Conservation (phyloP, 2,888 invertebrate genomes). For the Rotaria magnacalcarata region DNA sequence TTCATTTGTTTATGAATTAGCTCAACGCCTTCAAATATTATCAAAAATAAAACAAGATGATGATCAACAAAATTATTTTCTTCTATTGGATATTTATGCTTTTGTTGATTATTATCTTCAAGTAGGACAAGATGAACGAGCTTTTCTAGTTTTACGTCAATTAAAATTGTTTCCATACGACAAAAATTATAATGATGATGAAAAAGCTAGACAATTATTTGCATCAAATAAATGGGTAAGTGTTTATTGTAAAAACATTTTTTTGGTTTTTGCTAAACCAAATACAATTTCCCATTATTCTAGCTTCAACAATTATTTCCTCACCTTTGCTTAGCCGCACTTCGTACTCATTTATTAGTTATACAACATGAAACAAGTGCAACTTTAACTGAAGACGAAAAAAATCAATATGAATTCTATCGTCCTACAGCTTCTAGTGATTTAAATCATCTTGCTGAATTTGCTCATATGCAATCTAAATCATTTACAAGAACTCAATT, state of each 20-base stretch:
- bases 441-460: neutral
- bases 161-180: constrained; percentile 11
- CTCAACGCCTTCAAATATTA: constrained; percentile 20
- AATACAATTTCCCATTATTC: neutral
- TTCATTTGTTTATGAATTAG: constrained; percentile 28
- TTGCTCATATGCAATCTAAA: constrained; percentile 1
- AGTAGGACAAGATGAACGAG: neutral
- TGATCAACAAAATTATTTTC: neutral
- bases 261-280: neutral
- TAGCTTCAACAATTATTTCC: constrained; percentile 33
- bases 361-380: neutral
- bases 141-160: constrained; percentile 1
- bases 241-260: neutral
- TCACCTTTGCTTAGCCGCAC: constrained; percentile 18
- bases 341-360: neutral
- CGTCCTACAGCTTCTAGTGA: neutral
- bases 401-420: constrained; percentile 7
- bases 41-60: neutral
- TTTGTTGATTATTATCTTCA: constrained; percentile 24
- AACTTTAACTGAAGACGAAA: constrained; percentile 6
- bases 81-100: constrained; percentile 11
- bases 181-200: neutral
- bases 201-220: constrained; percentile 27
- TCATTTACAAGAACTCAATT: constrained; percentile 17
- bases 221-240: neutral